Percentiles rank a stretch among this genome's conserved stretches.
Evolutionary conservation across 2,797 vertebrate species (phyloP).

Genomic region (Delichon dasypus): DNA sequence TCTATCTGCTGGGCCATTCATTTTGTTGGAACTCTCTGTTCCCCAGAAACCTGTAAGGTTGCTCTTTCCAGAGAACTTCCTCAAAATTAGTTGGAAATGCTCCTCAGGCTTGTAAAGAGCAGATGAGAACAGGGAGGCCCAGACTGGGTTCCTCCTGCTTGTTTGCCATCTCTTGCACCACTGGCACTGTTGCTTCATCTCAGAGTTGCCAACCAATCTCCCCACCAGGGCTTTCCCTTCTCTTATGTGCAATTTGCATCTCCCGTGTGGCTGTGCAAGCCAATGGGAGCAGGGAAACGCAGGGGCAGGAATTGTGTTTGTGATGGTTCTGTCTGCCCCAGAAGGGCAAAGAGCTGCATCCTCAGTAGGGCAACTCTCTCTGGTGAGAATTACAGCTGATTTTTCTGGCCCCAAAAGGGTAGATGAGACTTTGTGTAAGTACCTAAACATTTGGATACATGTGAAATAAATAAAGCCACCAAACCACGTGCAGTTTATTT

Average conservation of each 20-base stretch:
- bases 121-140: neutral
- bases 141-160: fast-evolving
- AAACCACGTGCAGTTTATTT: slow-evolving; percentile 30
- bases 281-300: neutral
- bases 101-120: neutral
- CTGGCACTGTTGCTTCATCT: neutral
- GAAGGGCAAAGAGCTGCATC: neutral
- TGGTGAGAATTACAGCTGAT: neutral
- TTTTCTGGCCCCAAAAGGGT: neutral
- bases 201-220: neutral
- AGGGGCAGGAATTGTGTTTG: neutral
- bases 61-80: neutral
- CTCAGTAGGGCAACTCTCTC: neutral
- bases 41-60: neutral
- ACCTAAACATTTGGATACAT: slow-evolving; percentile 42
- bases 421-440: slow-evolving; percentile 26
- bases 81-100: neutral
- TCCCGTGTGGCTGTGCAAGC: neutral
- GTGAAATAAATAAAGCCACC: slow-evolving; percentile 5
- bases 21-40: neutral
- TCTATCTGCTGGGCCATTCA: neutral
- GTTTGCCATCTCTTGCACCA: neutral
- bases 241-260: neutral
- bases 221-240: neutral
- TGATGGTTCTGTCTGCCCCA: neutral